A percentile compares a stretch with the other conserved stretches of the same genome.
Evolutionary conservation across 1,140 invertebrate species (phyloP).

Genomic region (Lepeophtheirus salmonis): DNA sequence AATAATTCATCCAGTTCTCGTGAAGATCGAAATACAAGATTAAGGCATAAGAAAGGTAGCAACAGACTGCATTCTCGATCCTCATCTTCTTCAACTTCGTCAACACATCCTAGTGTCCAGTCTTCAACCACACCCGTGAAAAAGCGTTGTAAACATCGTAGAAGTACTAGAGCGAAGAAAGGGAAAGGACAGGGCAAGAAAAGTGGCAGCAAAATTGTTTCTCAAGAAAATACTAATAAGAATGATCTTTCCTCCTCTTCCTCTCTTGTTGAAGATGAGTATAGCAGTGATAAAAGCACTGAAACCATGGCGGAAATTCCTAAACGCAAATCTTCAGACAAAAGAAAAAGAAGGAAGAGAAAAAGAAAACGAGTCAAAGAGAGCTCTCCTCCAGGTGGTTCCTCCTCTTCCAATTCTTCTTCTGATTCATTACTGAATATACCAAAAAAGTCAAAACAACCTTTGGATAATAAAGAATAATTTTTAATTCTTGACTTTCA

Average conservation of each 20-base stretch:
- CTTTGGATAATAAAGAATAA: too few species aligned
- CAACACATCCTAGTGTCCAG: too few species aligned
- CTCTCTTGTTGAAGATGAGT: not conserved
- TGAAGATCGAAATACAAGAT: not conserved
- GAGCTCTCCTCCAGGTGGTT: not conserved
- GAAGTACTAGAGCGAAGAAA: too few species aligned
- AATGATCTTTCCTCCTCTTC: not conserved
- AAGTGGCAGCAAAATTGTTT: not conserved
- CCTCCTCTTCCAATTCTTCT: not conserved
- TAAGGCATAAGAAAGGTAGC: not conserved
- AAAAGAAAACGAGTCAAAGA: not conserved
- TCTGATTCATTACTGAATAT: not conserved
- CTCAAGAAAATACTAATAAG: too few species aligned
- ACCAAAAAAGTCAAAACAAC: not conserved
- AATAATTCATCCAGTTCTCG: not conserved
- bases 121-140: too few species aligned
- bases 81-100: too few species aligned
- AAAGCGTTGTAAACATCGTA: too few species aligned
- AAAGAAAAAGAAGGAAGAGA: not conserved
- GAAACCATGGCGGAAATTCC: not conserved
- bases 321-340: not conserved
- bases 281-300: too few species aligned
- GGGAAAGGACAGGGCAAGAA: not conserved
- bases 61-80: not conserved
- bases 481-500: too few species aligned